Evolutionary conservation across 2,888 invertebrate genomes (phyloP).

Genomic region (Aelia acuminata): DNA sequence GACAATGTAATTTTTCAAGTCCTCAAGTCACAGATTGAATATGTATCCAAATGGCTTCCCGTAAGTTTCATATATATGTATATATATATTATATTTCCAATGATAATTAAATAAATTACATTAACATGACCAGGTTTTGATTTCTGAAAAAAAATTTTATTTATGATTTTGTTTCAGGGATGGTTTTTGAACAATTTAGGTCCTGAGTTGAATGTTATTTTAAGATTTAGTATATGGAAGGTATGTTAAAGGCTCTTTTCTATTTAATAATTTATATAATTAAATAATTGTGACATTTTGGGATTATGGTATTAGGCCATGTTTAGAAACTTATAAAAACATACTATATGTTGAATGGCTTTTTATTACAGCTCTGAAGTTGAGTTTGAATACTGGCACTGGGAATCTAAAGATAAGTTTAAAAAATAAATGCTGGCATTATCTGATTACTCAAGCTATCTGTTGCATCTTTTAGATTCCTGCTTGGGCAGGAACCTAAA

Average conservation of each 20-base stretch:
- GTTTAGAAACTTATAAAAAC: too few species aligned
- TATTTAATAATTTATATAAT: neutral
- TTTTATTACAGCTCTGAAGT: too few species aligned
- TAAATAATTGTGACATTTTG: too few species aligned
- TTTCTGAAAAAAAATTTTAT: slow-evolving; percentile 57
- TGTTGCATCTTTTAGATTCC: too few species aligned
- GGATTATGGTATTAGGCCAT: too few species aligned
- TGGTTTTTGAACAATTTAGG: slow-evolving; percentile 69
- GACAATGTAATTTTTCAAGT: slow-evolving; percentile 84
- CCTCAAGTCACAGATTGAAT: slow-evolving; percentile 77
- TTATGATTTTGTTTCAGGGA: neutral
- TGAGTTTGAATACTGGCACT: too few species aligned
- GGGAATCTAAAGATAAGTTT: too few species aligned
- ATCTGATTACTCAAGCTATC: too few species aligned
- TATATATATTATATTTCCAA: slow-evolving; percentile 45
- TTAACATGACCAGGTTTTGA: neutral
- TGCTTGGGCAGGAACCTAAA: too few species aligned
- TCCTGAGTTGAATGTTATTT: slow-evolving; percentile 80
- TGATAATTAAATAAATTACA: neutral
- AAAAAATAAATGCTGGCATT: too few species aligned
- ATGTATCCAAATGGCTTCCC: slow-evolving; percentile 77
- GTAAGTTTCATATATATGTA: slow-evolving; percentile 70
- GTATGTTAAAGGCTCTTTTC: slow-evolving; percentile 63
- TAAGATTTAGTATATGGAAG: slow-evolving; percentile 79
- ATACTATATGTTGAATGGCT: too few species aligned